Conservation (phyloP, 2,797 vertebrate species). For the Lycodopsis pacificus region DNA sequence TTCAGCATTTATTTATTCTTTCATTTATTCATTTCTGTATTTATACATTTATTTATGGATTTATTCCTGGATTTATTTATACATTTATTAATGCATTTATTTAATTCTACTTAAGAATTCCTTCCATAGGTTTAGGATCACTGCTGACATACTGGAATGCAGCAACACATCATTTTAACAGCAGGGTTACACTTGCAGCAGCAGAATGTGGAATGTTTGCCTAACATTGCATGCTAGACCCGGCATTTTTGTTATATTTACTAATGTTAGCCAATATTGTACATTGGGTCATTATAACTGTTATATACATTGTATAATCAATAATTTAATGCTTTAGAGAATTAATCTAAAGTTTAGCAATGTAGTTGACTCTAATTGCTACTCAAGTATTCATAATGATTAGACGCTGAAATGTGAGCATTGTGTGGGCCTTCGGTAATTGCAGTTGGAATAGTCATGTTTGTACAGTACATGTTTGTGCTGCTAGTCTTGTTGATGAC, state of each 20-base stretch:
- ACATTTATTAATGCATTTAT: no score
- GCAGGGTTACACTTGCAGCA: background rate
- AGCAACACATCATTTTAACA: slow-evolving; percentile 2
- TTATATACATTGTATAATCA: slow-evolving; percentile 14
- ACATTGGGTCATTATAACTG: slow-evolving; percentile 1
- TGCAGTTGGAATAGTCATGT: slow-evolving; percentile 4
- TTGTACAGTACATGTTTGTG: background rate
- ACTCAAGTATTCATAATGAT: slow-evolving; percentile 26
- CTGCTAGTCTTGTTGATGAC: background rate
- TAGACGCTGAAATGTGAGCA: background rate
- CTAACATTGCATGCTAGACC: background rate
- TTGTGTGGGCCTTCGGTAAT: background rate
- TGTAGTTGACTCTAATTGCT: background rate
- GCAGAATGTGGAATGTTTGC: background rate
- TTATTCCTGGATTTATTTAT: no score
- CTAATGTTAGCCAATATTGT: background rate
- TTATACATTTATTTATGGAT: no score
- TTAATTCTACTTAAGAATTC: no score
- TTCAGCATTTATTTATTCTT: no score
- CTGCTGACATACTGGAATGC: background rate
- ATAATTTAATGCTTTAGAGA: slow-evolving; percentile 2
- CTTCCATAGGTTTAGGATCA: background rate
- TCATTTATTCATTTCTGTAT: no score
- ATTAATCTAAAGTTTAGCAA: background rate
- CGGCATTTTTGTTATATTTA: slow-evolving; percentile 7